phyloP scores from a whole-genome alignment of 2,113 vertebrate genomes.

The Myotis davidii region DNA sequence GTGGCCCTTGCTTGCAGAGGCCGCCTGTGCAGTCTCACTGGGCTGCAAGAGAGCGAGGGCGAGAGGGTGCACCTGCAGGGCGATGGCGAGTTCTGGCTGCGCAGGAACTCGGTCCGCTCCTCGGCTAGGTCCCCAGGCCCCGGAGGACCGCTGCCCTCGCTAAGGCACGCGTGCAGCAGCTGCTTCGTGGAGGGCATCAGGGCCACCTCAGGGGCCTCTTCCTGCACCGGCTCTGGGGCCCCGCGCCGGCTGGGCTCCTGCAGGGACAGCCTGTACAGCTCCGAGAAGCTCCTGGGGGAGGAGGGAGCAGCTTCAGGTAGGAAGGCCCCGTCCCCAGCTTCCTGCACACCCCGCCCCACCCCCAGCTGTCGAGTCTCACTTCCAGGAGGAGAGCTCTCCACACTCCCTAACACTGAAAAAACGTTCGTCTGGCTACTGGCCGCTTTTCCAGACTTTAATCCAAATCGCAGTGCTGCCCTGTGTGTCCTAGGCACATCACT shows the following conservation, averaged over 20 bases:
- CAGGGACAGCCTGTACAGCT: slow-evolving; percentile 93
- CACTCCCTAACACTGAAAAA: background rate
- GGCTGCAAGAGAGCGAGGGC: too few species aligned
- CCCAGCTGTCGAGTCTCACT: background rate
- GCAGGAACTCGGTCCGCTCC: slow-evolving; percentile 78
- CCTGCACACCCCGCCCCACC: background rate
- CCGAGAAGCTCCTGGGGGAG: slow-evolving; percentile 90
- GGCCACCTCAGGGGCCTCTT: background rate
- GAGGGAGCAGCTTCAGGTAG: background rate
- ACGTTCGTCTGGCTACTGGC: background rate
- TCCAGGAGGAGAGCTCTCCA: background rate
- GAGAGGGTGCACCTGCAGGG: slow-evolving; percentile 43
- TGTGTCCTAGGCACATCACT: background rate
- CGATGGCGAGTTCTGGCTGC: slow-evolving; percentile 44
- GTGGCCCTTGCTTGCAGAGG: background rate
- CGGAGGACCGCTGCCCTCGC: slow-evolving; percentile 78
- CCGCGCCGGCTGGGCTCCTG: slow-evolving; percentile 89
- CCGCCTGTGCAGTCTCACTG: background rate
- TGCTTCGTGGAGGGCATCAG: slow-evolving; percentile 81
- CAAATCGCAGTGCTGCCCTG: background rate
- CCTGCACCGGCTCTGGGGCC: slow-evolving; percentile 80
- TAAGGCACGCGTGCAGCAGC: slow-evolving; percentile 87
- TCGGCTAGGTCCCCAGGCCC: slow-evolving; percentile 75
- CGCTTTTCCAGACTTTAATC: background rate
- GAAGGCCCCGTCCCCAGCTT: background rate